Conservation (phyloP, 2,113 vertebrate species). For the Bambusicola thoracicus region DNA sequence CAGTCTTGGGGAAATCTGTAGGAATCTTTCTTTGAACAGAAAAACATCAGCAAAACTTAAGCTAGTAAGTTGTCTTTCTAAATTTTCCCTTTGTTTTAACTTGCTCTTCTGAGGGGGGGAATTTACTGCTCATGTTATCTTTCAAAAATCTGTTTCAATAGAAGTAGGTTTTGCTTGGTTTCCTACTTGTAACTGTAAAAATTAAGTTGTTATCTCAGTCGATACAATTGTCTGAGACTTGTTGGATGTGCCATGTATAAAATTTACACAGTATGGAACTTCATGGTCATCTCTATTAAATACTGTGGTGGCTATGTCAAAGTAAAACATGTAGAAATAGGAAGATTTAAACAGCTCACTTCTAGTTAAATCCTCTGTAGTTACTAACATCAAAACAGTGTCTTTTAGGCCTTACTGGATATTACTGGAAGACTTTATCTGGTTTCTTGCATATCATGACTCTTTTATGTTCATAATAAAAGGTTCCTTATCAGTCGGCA, state of each 20-base stretch:
- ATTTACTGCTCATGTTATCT: not conserved
- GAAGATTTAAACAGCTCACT: not conserved
- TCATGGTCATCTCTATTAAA: not conserved
- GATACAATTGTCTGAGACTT: not conserved
- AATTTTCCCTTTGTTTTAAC: not conserved
- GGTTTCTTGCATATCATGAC: not conserved
- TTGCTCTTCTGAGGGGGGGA: not conserved
- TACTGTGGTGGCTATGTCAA: not conserved
- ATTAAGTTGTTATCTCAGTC: not conserved
- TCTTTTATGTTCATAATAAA: not conserved
- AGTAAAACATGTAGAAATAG: not conserved
- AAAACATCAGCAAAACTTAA: not conserved
- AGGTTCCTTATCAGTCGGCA: not conserved
- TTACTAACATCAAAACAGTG: not conserved
- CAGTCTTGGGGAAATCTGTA: not conserved
- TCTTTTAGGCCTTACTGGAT: not conserved
- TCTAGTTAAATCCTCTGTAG: not conserved
- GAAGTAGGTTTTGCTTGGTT: not conserved
- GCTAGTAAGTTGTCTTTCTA: accelerated
- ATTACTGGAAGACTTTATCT: not conserved
- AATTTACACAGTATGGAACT: not conserved
- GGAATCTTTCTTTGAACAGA: not conserved
- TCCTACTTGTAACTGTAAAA: not conserved
- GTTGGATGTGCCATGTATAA: not conserved
- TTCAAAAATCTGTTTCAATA: not conserved